phyloP scores from a whole-genome alignment of 2,888 invertebrate species.

The Sylvicola cinctus region DNA sequence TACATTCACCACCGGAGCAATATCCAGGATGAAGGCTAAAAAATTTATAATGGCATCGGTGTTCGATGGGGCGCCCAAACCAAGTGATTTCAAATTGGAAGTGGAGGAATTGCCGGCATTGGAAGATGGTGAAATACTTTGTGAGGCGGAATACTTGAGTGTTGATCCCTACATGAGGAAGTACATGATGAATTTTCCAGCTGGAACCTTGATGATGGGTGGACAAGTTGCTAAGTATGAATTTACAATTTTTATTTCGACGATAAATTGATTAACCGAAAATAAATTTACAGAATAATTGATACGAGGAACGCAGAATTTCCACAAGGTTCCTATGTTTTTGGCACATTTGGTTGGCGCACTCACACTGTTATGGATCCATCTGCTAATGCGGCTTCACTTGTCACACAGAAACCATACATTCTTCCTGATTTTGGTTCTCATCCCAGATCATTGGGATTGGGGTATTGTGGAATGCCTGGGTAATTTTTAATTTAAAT shows the following conservation, averaged over 20 bases:
- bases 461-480: constrained; percentile 50
- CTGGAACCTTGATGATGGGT: constrained; percentile 46
- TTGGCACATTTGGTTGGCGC: constrained; percentile 48
- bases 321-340: constrained; percentile 40
- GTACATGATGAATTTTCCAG: constrained; percentile 30
- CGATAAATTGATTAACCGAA: too few species aligned
- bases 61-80: constrained; percentile 45
- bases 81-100: constrained; percentile 38
- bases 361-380: constrained; percentile 27
- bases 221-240: constrained; percentile 45
- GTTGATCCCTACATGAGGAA: constrained; percentile 54
- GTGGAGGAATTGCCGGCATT: constrained; percentile 44
- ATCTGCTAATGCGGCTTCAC: constrained; percentile 11
- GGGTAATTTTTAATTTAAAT: constrained; percentile 31
- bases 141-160: constrained; percentile 44
- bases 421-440: constrained; percentile 35
- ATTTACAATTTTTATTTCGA: too few species aligned
- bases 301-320: constrained; percentile 41
- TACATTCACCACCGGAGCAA: too few species aligned
- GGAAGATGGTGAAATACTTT: constrained; percentile 43
- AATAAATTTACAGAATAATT: constrained; percentile 30
- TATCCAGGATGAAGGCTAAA: constrained; percentile 30
- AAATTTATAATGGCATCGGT: constrained; percentile 41
- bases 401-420: constrained; percentile 14
- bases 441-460: constrained; percentile 36